These are phyloP conservation scores for Aphaenogaster floridana DNA, from an alignment of 1,140 invertebrate species.

Conservation along the genomic window DNA sequence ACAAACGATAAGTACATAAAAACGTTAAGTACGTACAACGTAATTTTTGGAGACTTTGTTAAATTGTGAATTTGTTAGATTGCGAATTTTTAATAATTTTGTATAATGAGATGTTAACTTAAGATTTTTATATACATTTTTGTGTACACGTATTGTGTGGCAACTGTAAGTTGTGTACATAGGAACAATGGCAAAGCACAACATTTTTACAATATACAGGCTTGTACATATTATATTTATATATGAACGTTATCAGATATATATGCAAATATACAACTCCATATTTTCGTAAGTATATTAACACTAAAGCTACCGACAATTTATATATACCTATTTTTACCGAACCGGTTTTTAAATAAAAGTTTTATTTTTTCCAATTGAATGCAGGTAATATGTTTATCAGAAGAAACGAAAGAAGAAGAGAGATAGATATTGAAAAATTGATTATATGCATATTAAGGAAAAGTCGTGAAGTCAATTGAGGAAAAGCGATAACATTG, in stretches of 20 bases:
- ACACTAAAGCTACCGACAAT: too few species aligned
- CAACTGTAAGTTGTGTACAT: conserved; percentile 20
- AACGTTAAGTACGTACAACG: conserved; percentile 13
- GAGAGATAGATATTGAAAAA: too few species aligned
- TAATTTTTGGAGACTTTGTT: conserved; percentile 5
- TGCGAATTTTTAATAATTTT: conserved; percentile 42
- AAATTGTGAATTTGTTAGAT: background rate
- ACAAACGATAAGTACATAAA: conserved; percentile 18
- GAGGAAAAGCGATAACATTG: too few species aligned
- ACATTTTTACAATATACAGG: conserved; percentile 13
- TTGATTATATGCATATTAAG: too few species aligned
- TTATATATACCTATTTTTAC: too few species aligned
- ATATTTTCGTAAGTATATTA: conserved; percentile 13
- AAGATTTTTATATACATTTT: conserved; percentile 7
- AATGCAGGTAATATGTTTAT: too few species aligned
- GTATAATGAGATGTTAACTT: background rate
- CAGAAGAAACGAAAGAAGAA: too few species aligned
- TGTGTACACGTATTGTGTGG: background rate
- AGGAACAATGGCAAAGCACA: background rate
- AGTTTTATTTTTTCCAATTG: too few species aligned
- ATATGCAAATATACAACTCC: background rate
- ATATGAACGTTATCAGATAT: background rate
- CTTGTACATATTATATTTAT: background rate
- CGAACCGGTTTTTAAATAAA: too few species aligned
- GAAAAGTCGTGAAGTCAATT: too few species aligned